Evolutionary conservation across 2,797 vertebrate genomes (phyloP).

Genomic region (Gastrophryne carolinensis): DNA sequence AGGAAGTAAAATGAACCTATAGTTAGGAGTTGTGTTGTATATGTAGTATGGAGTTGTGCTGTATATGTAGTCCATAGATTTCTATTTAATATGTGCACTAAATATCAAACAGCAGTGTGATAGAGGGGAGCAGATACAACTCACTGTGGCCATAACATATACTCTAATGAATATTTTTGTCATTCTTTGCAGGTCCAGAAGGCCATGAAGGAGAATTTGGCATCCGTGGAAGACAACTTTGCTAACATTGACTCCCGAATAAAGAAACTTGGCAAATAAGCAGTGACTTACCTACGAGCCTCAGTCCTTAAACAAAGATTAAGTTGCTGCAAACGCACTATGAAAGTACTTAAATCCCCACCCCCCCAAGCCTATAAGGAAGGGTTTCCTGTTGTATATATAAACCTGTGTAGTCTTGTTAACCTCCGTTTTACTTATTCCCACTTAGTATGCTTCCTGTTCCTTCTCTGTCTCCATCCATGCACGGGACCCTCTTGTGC

Average conservation of each 20-base stretch:
- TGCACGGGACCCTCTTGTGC: conserved; percentile 5
- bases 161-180: neutral
- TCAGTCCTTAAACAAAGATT: conserved; percentile 7
- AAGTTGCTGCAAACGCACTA: conserved; percentile 38
- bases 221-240: conserved; percentile 84
- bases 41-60: too few relatives aligned
- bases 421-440: neutral
- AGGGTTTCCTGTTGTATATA: conserved; percentile 40
- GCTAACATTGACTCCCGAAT: conserved; percentile 80
- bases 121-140: too few relatives aligned
- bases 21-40: too few relatives aligned
- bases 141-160: too few relatives aligned
- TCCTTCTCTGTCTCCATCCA: conserved; percentile 6
- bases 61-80: too few relatives aligned
- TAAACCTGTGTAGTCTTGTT: conserved; percentile 5
- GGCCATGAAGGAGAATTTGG: conserved; percentile 89
- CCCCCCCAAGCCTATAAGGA: conserved; percentile 6
- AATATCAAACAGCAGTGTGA: too few relatives aligned
- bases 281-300: neutral
- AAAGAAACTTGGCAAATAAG: conserved; percentile 84
- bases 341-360: conserved; percentile 19
- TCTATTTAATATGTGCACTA: too few relatives aligned
- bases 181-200: conserved; percentile 77
- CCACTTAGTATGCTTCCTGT: conserved; percentile 16
- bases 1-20: too few relatives aligned